phyloP scores from a whole-genome alignment of 2,113 vertebrate species.

The Craseonycteris thonglongyai region DNA sequence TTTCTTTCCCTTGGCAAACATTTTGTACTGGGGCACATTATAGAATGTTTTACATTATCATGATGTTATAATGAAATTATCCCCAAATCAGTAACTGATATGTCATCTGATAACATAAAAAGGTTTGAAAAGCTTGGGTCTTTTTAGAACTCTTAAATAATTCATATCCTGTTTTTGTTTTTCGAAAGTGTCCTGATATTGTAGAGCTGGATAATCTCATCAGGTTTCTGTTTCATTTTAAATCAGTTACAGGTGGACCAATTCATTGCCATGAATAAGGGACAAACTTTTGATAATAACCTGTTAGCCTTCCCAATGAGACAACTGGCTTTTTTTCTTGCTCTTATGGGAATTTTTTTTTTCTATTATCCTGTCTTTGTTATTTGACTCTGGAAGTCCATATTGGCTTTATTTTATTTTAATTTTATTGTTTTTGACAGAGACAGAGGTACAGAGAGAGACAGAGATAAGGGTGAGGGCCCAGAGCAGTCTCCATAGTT shows the following conservation, averaged over 20 bases:
- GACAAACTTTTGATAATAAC: neutral
- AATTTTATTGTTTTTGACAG: too few relatives aligned
- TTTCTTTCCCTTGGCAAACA: conserved; percentile 52
- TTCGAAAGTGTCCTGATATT: conserved; percentile 36
- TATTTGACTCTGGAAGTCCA: neutral
- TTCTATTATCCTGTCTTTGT: neutral
- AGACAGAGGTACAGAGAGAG: too few relatives aligned
- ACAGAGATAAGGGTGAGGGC: too few relatives aligned
- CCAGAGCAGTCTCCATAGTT: too few relatives aligned
- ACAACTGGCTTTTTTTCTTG: neutral
- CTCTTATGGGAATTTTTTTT: neutral
- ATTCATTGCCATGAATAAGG: neutral
- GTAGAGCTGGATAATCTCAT: neutral
- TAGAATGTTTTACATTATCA: conserved; percentile 59
- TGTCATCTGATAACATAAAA: conserved; percentile 35
- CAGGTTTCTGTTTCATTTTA: neutral
- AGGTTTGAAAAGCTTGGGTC: conserved; percentile 25
- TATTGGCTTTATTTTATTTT: too few relatives aligned
- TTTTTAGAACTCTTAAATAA: conserved; percentile 47
- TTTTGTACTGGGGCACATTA: conserved; percentile 24
- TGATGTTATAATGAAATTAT: conserved; percentile 59
- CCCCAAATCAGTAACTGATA: conserved; percentile 47
- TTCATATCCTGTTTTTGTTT: conserved; percentile 39
- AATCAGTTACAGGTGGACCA: neutral
- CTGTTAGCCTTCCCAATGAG: neutral